Conservation (phyloP, 2,888 invertebrate species). For the Strigamia crassipes region DNA sequence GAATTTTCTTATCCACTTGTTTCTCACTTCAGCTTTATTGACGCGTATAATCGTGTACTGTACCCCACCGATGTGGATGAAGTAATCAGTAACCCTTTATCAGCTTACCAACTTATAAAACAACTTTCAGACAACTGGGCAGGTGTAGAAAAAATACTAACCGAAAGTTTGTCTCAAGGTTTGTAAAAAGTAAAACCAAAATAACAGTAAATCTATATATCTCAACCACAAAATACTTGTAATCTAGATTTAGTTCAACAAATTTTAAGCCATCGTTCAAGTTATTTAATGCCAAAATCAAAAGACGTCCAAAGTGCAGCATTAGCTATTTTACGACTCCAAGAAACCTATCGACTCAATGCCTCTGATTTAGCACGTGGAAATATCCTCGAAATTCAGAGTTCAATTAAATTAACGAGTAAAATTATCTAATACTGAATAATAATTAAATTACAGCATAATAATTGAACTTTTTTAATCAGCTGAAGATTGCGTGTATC, state of each 20-base stretch:
- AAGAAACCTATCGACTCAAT: conserved; percentile 55
- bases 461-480: conserved; percentile 27
- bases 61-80: conserved; percentile 48
- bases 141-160: too few relatives aligned
- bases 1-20: not conserved
- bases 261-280: not conserved
- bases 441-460: too few relatives aligned
- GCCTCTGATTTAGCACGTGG: conserved; percentile 53
- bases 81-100: too few relatives aligned
- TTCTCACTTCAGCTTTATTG: conserved; percentile 28
- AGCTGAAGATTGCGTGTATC: conserved; percentile 57
- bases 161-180: too few relatives aligned
- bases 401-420: conserved; percentile 49
- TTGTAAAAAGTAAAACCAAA: too few relatives aligned
- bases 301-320: conserved; percentile 56
- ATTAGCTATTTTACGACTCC: conserved; percentile 55
- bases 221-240: too few relatives aligned
- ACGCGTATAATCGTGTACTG: conserved; percentile 31
- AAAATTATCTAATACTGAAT: too few relatives aligned
- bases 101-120: too few relatives aligned
- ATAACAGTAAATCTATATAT: too few relatives aligned
- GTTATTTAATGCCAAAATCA: conserved; percentile 52
- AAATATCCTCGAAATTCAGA: conserved; percentile 52
- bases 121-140: too few relatives aligned
- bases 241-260: conserved; percentile 23